Evolutionary conservation across 2,113 vertebrate genomes (phyloP).

Genomic region (Spheniscus mendiculus): DNA sequence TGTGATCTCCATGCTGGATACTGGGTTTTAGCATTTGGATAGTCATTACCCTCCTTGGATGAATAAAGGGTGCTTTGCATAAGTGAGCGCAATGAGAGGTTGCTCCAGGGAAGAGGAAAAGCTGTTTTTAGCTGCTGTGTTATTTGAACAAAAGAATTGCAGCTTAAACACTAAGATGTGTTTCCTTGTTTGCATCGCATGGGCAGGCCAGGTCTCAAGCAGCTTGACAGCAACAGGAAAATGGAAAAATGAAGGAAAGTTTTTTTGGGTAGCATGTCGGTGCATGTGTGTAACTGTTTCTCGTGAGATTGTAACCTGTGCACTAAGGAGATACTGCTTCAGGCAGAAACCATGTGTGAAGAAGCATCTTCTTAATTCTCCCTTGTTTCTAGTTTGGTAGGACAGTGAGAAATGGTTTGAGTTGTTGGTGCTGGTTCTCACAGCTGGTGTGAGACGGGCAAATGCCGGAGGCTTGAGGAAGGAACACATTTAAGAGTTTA

Average conservation of each 20-base stretch:
- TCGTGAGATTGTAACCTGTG: rapidly evolving
- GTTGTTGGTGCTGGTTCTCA: slow-evolving; percentile 9
- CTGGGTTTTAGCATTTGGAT: background rate
- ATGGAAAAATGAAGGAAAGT: slow-evolving; percentile 2
- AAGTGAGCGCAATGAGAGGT: background rate
- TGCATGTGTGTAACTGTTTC: background rate
- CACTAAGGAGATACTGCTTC: background rate
- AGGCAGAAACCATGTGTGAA: background rate
- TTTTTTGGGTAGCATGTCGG: background rate
- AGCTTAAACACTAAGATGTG: background rate
- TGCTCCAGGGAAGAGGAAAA: slow-evolving; percentile 30
- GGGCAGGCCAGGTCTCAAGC: background rate
- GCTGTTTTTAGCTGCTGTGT: slow-evolving; percentile 28
- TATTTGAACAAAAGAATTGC: slow-evolving; percentile 21
- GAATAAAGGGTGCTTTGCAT: background rate
- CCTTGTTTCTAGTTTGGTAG: background rate
- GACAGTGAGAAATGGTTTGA: background rate
- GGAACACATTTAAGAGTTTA: background rate
- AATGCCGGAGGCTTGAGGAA: background rate
- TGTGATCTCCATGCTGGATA: background rate
- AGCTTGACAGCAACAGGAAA: slow-evolving; percentile 23
- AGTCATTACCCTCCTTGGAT: background rate
- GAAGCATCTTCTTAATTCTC: background rate
- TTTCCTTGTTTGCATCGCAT: slow-evolving; percentile 25
- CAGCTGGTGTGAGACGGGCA: background rate